phyloP scores from a whole-genome alignment of 2,113 vertebrate species.

The Pomatorhinus ruficollis region DNA sequence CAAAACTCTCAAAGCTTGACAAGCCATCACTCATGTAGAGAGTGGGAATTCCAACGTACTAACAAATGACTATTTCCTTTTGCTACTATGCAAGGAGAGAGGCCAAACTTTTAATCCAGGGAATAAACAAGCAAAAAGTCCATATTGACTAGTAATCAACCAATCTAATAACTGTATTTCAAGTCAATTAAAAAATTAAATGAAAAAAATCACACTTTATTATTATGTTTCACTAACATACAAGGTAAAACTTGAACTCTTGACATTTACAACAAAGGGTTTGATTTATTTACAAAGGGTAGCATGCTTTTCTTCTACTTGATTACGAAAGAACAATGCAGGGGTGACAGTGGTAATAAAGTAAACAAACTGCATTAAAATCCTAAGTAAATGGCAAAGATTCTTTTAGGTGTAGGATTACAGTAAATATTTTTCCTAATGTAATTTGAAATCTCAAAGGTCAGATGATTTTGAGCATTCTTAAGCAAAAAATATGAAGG shows the following conservation, averaged over 20 bases:
- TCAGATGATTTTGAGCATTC: not conserved
- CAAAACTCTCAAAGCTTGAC: not conserved
- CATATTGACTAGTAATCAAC: not conserved
- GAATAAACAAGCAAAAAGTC: not conserved
- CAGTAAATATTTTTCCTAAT: slow-evolving; percentile 15
- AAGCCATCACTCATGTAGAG: not conserved
- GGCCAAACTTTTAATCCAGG: not conserved
- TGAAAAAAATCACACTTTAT: not conserved
- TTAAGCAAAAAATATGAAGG: slow-evolving; percentile 2
- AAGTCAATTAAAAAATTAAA: not conserved
- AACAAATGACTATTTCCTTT: not conserved
- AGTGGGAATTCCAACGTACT: not conserved
- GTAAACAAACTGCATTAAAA: slow-evolving; percentile 37
- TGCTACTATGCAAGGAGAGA: not conserved
- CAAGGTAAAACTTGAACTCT: not conserved
- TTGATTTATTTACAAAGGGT: not conserved
- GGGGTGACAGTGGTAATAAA: not conserved
- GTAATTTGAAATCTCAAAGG: slow-evolving; percentile 48
- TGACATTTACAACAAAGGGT: not conserved
- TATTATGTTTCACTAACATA: not conserved
- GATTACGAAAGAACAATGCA: not conserved
- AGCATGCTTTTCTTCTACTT: not conserved
- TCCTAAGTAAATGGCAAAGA: not conserved
- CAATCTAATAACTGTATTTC: not conserved
- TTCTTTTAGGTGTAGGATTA: slow-evolving; percentile 17